These are phyloP conservation scores for Arrhamphus sclerolepis DNA, from an alignment of 2,797 vertebrate species.

Conservation along the genomic window DNA sequence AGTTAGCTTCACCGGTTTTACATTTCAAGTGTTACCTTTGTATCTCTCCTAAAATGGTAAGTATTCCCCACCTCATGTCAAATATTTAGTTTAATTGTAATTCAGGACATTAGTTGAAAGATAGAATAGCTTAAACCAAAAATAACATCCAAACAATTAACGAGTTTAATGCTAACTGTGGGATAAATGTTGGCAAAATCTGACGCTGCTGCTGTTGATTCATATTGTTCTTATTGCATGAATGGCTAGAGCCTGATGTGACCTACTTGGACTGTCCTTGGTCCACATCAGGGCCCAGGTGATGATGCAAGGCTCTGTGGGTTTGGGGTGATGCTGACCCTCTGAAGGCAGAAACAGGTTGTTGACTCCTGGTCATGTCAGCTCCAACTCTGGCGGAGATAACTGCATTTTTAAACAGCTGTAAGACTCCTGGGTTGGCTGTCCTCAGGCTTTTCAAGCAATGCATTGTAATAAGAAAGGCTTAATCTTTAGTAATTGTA, in stretches of 20 bases:
- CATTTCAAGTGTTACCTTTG: too few relatives aligned
- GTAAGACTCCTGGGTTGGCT: conserved; percentile 65
- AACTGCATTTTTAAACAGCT: conserved; percentile 72
- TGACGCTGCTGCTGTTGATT: not conserved
- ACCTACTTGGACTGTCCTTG: conserved; percentile 71
- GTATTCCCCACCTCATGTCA: too few relatives aligned
- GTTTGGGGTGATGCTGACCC: conserved; percentile 65
- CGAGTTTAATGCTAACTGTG: not conserved
- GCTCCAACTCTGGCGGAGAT: conserved; percentile 58
- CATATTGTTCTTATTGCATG: not conserved
- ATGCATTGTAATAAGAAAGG: conserved; percentile 69
- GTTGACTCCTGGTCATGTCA: conserved; percentile 65
- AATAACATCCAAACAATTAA: too few relatives aligned
- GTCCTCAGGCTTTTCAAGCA: conserved; percentile 74
- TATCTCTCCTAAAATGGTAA: too few relatives aligned
- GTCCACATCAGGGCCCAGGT: conserved; percentile 56
- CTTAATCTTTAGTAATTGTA: conserved; percentile 37
- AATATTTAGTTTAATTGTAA: too few relatives aligned
- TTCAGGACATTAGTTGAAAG: too few relatives aligned
- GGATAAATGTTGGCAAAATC: not conserved
- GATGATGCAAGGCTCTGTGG: conserved; percentile 63
- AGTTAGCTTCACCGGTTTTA: too few relatives aligned
- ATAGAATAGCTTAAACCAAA: too few relatives aligned
- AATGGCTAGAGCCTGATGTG: conserved; percentile 10
- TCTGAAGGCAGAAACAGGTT: conserved; percentile 55